phyloP scores from a whole-genome alignment of 2,113 vertebrate species.

The Caloenas nicobarica region DNA sequence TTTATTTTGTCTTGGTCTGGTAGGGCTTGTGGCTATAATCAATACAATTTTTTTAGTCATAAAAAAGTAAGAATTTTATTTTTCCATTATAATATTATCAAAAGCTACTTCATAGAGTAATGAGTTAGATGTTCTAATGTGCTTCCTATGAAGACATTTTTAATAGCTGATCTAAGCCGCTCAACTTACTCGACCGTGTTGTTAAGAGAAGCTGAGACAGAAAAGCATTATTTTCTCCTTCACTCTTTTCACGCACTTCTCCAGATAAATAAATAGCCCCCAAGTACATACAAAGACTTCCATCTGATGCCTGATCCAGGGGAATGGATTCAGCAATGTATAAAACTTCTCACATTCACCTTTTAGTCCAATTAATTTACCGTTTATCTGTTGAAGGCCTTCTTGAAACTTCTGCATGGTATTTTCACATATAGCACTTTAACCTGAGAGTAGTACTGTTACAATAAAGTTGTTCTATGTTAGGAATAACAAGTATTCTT shows the following conservation, averaged over 20 bases:
- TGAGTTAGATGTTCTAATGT: neutral
- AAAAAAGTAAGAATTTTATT: neutral
- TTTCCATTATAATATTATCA: neutral
- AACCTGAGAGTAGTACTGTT: neutral
- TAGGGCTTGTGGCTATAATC: neutral
- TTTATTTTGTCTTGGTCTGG: neutral
- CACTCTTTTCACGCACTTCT: neutral
- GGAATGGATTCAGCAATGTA: neutral
- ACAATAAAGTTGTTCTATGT: neutral
- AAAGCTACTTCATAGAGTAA: neutral
- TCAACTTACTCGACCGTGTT: neutral
- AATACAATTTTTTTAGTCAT: neutral
- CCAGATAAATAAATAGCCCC: neutral
- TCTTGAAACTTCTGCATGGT: neutral
- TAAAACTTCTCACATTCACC: neutral
- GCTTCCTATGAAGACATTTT: neutral
- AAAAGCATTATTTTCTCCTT: neutral
- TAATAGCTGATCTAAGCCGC: neutral
- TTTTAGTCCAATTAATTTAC: neutral
- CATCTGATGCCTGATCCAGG: neutral
- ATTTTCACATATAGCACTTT: neutral
- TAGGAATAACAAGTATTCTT: neutral
- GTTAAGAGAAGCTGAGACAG: neutral
- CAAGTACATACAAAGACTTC: neutral
- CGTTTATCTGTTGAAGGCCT: neutral